These are phyloP conservation scores for Mustelus asterias DNA, from an alignment of 2,113 vertebrate genomes.

Conservation along the genomic window DNA sequence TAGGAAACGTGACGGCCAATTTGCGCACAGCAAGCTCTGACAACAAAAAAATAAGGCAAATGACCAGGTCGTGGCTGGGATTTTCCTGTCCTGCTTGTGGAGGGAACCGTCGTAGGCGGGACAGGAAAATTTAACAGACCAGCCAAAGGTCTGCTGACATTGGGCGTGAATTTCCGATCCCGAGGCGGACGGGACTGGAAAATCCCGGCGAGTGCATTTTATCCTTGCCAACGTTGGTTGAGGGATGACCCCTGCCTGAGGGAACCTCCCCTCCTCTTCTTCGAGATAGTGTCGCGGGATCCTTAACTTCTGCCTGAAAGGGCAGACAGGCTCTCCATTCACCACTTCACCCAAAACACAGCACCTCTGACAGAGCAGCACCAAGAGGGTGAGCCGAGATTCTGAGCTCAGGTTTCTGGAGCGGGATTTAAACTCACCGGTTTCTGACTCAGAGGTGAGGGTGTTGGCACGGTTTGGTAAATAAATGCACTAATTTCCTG, in stretches of 20 bases:
- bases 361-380: background rate
- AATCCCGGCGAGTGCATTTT: too few relatives aligned
- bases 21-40: background rate
- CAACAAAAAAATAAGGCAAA: background rate
- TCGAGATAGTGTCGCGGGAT: background rate
- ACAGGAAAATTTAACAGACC: too few relatives aligned
- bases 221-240: background rate
- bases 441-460: background rate
- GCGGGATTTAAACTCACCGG: background rate
- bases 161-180: too few relatives aligned
- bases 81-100: too few relatives aligned
- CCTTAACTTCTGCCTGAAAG: background rate
- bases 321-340: background rate
- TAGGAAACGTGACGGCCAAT: background rate
- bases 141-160: too few relatives aligned
- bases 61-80: background rate
- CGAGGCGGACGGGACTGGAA: too few relatives aligned
- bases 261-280: background rate
- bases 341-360: background rate
- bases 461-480: background rate
- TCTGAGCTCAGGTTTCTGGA: background rate
- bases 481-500: background rate
- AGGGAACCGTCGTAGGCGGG: too few relatives aligned
- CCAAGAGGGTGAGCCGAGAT: background rate
- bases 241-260: background rate